phyloP scores from a whole-genome alignment of 1,140 invertebrate genomes.

The Hylaeus volcanicus region DNA sequence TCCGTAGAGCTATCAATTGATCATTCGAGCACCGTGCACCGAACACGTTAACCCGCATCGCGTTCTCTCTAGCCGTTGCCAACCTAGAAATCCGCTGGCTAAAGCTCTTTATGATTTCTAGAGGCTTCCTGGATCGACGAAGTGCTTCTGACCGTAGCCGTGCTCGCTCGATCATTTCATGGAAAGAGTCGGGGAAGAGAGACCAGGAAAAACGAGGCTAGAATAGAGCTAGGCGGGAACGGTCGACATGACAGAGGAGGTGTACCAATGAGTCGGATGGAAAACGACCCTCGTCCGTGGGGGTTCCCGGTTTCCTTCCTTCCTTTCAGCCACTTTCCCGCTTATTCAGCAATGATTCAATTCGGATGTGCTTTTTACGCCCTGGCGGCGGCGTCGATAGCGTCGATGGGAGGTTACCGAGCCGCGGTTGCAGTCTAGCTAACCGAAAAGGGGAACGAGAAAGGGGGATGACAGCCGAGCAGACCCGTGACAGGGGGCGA shows the following conservation, averaged over 20 bases:
- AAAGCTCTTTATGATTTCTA: conserved; percentile 49
- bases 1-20: no score
- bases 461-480: conserved; percentile 34
- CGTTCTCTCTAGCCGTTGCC: neutral
- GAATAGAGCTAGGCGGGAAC: conserved; percentile 23
- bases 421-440: conserved; percentile 62
- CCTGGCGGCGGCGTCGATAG: conserved; percentile 64
- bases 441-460: conserved; percentile 66
- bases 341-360: conserved; percentile 82
- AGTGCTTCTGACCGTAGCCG: neutral
- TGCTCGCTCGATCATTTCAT: conserved; percentile 5
- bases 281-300: conserved; percentile 61
- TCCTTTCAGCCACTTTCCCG: conserved; percentile 77
- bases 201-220: neutral
- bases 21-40: no score
- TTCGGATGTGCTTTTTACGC: conserved; percentile 81
- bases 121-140: conserved; percentile 42
- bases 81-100: conserved; percentile 10
- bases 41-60: neutral
- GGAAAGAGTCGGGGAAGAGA: neutral
- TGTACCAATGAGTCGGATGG: conserved; percentile 63
- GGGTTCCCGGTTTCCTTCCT: conserved; percentile 52
- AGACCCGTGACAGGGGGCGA: neutral
- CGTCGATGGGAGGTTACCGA: conserved; percentile 74
- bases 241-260: conserved; percentile 57